Conservation (phyloP, 2,888 invertebrate genomes). For the Elysia crispata region DNA sequence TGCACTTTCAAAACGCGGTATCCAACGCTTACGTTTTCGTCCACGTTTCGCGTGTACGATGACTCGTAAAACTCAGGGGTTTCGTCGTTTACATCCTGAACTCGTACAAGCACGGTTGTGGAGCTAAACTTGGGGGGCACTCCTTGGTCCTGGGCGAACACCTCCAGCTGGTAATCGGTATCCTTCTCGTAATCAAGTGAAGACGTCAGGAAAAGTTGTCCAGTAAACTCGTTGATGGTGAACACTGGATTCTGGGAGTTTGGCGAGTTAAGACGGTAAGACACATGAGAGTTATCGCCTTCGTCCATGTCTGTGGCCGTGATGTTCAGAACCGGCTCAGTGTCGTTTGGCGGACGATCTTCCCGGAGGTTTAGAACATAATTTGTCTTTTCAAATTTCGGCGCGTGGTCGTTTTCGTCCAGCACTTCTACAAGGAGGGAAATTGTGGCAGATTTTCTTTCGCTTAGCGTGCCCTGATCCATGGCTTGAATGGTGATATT, state of each 20-base stretch:
- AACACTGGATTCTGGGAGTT: conserved; percentile 96
- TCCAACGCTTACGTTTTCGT: conserved; percentile 92
- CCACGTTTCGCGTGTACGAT: conserved; percentile 91
- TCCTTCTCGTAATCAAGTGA: conserved; percentile 91
- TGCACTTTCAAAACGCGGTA: conserved; percentile 94
- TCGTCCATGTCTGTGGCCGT: conserved; percentile 95
- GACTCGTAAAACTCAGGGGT: conserved; percentile 90
- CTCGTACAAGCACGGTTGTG: conserved; percentile 91
- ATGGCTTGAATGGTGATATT: conserved; percentile 90
- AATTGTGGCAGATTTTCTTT: conserved; percentile 93
- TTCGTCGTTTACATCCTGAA: conserved; percentile 96
- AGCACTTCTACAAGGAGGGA: conserved; percentile 93
- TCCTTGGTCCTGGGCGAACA: conserved; percentile 94
- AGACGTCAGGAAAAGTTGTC: conserved; percentile 89
- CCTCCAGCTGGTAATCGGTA: conserved; percentile 86
- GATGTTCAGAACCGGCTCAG: conserved; percentile 85
- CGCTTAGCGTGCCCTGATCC: conserved; percentile 92
- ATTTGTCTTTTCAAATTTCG: conserved; percentile 38
- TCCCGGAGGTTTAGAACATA: conserved; percentile 47
- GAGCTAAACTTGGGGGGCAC: conserved; percentile 92
- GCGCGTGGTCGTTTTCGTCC: conserved; percentile 93
- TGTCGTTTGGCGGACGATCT: conserved; percentile 36
- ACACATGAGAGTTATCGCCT: conserved; percentile 92
- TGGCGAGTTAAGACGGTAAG: conserved; percentile 83
- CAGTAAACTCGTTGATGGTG: conserved; percentile 94